Evolutionary conservation across 2,113 vertebrate genomes (phyloP), one percentile per base, ranked within the genome.

Genomic region (Leucosticte australis): DNA sequence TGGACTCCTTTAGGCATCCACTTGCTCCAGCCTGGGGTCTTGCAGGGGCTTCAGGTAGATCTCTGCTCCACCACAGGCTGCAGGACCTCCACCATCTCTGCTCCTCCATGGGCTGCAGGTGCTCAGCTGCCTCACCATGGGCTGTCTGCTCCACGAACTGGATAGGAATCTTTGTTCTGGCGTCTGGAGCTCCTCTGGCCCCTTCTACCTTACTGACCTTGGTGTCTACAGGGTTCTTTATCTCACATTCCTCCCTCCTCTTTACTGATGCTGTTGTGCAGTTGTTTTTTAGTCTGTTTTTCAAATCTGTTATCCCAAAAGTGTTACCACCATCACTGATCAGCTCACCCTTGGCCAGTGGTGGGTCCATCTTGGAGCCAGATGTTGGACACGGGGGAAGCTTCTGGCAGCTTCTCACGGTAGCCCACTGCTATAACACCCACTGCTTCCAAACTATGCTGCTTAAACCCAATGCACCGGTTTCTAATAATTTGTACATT

Each of bases 301-400:
- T 55, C 78, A 77, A 47, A 41, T 41, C 20, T 37, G 5, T 59
- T 55, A 30, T 35, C 27, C 8, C 28, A 37, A 33, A 80, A 21
- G 6, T 0, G 0, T 10, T 35, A 88, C 11, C 8, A 26, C 16
- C 1, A 2, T 41, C 8, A 1, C 6, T 23, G 41, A 56, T 42
- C 1, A 3, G 9, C 31, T 63, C 0, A 0, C 5, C n/a, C 7
- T 65, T 49, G 56, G 16, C 19, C 62, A 57, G 12, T 2, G 2
- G 4, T 1, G 0, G 9, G 9, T 75, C 27, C 1, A 0, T 4
- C n/a, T 47, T 53, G 17, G 21, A 79, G 15, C 3, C 1, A 3
- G 13, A 10, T 60, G 1, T 20, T 3, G 1, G 26, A 64, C 13
- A 42, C 0, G 0, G 20, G 11, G 8, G 17, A 67, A 80, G 6